Percentiles rank a stretch among this genome's conserved stretches.
These are phyloP conservation scores for Subacronicta megacephala DNA, from an alignment of 2,888 invertebrate genomes.

Conservation along the genomic window DNA sequence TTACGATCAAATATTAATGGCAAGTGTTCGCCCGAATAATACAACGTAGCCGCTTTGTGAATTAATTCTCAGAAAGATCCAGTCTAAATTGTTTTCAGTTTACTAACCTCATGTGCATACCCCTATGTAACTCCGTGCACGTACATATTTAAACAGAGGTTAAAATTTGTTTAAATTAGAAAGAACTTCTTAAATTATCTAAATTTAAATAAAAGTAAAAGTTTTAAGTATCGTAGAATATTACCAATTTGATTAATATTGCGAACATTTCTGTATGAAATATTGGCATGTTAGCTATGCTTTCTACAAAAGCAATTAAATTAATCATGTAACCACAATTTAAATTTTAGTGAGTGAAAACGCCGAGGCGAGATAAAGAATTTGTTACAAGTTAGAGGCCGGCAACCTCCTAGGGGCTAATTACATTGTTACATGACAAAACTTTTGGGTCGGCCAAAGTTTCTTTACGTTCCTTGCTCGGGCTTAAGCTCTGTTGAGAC, in stretches of 20 bases:
- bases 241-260: constrained; percentile 6
- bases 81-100: constrained; percentile 40
- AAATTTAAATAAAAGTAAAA: no score
- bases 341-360: constrained; percentile 79
- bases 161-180: constrained; percentile 29
- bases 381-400: constrained; percentile 79
- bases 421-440: constrained; percentile 87
- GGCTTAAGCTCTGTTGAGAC: constrained; percentile 74
- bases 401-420: constrained; percentile 81
- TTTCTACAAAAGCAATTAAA: constrained; percentile 48
- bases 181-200: constrained; percentile 4
- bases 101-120: constrained; percentile 40
- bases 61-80: constrained; percentile 39
- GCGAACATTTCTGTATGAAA: not conserved
- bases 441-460: constrained; percentile 84
- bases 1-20: constrained; percentile 76
- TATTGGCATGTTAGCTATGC: constrained; percentile 13
- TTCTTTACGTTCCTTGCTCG: constrained; percentile 82
- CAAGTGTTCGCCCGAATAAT: constrained; percentile 50
- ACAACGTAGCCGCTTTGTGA: constrained; percentile 42
- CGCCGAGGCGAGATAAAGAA: constrained; percentile 82
- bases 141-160: constrained; percentile 18
- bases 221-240: no score
- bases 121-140: constrained; percentile 21
- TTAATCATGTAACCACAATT: constrained; percentile 62